Evolutionary conservation across 2,888 invertebrate species (phyloP), one percentile per base, ranked within the genome.

Genomic region (Morpho achilles): DNA sequence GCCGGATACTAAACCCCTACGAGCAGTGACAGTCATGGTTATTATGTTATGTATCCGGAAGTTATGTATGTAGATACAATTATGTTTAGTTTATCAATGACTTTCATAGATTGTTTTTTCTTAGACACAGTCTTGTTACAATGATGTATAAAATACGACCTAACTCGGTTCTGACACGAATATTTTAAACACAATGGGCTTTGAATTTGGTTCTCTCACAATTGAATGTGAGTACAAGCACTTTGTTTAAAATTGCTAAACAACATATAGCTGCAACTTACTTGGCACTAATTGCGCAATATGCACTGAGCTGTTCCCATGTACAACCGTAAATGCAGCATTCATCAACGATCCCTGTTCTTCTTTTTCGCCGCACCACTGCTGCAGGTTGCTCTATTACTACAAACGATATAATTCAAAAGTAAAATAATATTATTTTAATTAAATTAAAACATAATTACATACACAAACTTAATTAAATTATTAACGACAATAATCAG

Each of bases 251-350:
- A n/a, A 22, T 23, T 43, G 9, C 22, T n/a, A 50, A n/a, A 43
- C 16, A 43, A 46, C 6, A 1, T 5, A 39, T 39, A 10, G 32
- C 32, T 32, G 5, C 8, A 8, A 68, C 61, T 63, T 74, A 89
- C 88, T 79, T 80, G 48, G 82, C 80, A 67, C 80, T 87, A 54
- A 87, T 76, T n/a, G 86, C 83, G 69, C 90, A 90, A 69, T 89
- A 90, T 68, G 84, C 81, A 69, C 72, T 81, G 59, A 89, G 82
- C 60, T 88, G 84, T 54, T 82, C 78, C 80, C 77, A 80, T 5
- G 84, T 84, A 70, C 90, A 90, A 8, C 87, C 86, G 60, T 77
- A 74, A 40, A 78, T 75, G 70, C 89, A 90, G 72, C 90, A 89
- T 69, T 88, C 82, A 66, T 90, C 89, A 42, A 84, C 88, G 63